Evolutionary conservation across 2,113 vertebrate genomes (phyloP).

Genomic region (Etheostoma spectabile): DNA sequence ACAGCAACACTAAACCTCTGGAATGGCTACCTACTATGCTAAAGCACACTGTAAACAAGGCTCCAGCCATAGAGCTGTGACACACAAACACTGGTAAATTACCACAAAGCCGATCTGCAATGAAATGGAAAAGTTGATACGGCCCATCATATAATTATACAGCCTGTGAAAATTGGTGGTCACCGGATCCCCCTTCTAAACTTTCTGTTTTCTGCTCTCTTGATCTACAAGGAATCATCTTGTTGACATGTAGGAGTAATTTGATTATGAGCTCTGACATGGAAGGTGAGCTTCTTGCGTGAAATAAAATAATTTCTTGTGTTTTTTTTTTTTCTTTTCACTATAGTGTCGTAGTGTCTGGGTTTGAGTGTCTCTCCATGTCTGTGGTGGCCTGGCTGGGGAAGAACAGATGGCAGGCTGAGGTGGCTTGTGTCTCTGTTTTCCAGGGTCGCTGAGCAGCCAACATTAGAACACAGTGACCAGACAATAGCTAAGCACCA

Average conservation of each 20-base stretch:
- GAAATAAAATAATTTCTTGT: conserved; percentile 19
- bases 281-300: conserved; percentile 1
- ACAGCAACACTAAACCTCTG: conserved; percentile 83
- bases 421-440: conserved; percentile 89
- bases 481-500: conserved; percentile 84
- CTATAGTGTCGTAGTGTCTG: not conserved
- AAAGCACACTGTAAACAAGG: conserved; percentile 81
- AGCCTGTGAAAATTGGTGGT: conserved; percentile 63
- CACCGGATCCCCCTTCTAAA: conserved; percentile 64
- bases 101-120: conserved; percentile 69
- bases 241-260: conserved; percentile 17
- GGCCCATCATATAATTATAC: conserved; percentile 76
- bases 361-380: conserved; percentile 7
- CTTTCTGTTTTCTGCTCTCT: conserved; percentile 37
- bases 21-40: conserved; percentile 76
- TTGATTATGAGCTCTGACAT: conserved; percentile 1
- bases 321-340: conserved; percentile 5
- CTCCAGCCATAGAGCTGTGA: conserved; percentile 78
- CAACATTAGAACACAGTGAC: conserved; percentile 81
- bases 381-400: conserved; percentile 84
- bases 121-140: conserved; percentile 70
- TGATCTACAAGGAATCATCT: conserved; percentile 19
- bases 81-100: conserved; percentile 54
- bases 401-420: conserved; percentile 91
- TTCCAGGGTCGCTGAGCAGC: conserved; percentile 86